phyloP scores from a whole-genome alignment of 2,797 vertebrate species.

The Poeciliopsis presidionis region DNA sequence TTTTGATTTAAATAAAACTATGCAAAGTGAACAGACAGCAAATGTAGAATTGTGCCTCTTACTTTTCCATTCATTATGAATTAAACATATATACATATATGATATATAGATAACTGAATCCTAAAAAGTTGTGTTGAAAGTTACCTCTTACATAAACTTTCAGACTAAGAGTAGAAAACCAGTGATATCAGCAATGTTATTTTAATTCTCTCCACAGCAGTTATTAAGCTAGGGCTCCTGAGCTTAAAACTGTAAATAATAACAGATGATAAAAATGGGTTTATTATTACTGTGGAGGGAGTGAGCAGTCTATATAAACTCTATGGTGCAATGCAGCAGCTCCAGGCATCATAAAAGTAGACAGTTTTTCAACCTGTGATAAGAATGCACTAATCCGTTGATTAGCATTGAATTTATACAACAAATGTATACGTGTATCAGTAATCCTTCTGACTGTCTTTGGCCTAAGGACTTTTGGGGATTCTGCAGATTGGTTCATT shows the following conservation, averaged over 20 bases:
- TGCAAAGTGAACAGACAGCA: background rate
- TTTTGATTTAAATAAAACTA: background rate
- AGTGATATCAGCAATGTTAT: conserved; percentile 20
- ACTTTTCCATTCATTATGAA: background rate
- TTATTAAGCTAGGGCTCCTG: conserved; percentile 13
- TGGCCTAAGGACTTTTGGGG: background rate
- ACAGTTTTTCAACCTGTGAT: background rate
- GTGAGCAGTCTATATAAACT: background rate
- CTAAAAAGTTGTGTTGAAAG: background rate
- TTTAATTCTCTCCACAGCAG: conserved; percentile 23
- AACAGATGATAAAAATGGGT: conserved; percentile 5
- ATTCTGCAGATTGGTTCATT: background rate
- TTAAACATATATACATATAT: background rate
- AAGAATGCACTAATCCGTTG: background rate
- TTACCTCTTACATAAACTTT: conserved; percentile 2
- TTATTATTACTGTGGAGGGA: conserved; percentile 1
- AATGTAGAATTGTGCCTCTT: background rate
- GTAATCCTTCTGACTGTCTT: background rate
- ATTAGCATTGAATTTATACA: background rate
- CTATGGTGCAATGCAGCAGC: background rate
- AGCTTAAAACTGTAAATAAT: conserved; percentile 8
- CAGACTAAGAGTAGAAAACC: conserved; percentile 19
- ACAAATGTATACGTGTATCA: background rate
- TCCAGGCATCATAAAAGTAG: background rate
- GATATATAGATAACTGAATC: background rate